phyloP scores from a whole-genome alignment of 2,797 vertebrate species.

The Syndactyla subalaris region DNA sequence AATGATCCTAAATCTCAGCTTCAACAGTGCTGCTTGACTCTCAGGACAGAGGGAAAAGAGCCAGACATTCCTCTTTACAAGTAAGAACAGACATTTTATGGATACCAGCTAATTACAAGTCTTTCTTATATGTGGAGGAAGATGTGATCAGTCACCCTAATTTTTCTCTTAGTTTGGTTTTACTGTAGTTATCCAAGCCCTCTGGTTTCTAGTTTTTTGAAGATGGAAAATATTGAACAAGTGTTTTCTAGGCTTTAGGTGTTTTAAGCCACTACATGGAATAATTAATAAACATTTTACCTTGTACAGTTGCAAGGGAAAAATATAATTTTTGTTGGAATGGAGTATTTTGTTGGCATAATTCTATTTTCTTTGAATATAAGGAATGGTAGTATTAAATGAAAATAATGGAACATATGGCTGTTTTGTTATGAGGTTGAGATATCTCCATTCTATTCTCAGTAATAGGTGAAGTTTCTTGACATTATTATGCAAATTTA shows the following conservation, averaged over 20 bases:
- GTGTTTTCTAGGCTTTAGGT: background rate
- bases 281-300: background rate
- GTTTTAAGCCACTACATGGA: background rate
- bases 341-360: background rate
- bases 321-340: background rate
- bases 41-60: constrained; percentile 96
- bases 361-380: background rate
- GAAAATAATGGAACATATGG: background rate
- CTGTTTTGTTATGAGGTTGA: background rate
- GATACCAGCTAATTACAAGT: background rate
- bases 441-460: background rate
- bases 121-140: background rate
- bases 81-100: constrained; percentile 77
- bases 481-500: background rate
- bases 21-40: constrained; percentile 96
- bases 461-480: background rate
- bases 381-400: background rate
- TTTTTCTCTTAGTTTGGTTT: background rate
- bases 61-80: constrained; percentile 98
- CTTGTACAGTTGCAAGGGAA: background rate
- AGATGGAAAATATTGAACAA: background rate
- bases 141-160: background rate
- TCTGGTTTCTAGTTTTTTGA: background rate
- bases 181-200: background rate
- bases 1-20: constrained; percentile 99